Evolutionary conservation across 2,797 vertebrate genomes (phyloP).

Genomic region (Falco concolor): DNA sequence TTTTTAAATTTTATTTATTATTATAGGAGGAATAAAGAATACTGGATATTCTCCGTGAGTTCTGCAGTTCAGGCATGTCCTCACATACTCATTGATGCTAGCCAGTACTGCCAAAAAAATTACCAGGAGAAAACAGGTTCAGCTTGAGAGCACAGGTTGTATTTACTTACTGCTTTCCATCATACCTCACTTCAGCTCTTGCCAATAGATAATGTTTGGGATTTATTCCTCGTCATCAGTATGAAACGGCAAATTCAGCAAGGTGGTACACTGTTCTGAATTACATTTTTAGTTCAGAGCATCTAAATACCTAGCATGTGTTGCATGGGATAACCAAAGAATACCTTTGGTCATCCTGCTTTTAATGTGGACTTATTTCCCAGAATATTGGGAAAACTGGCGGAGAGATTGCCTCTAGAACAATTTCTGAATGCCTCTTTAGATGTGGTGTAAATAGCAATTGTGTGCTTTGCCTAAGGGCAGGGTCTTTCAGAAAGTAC

Average conservation of each 20-base stretch:
- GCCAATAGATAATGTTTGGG: background rate
- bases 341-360: background rate
- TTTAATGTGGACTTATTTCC: background rate
- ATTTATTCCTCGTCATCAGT: background rate
- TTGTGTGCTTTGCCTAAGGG: background rate
- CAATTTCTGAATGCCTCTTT: background rate
- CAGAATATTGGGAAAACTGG: background rate
- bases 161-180: background rate
- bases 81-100: background rate
- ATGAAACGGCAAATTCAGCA: background rate
- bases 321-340: background rate
- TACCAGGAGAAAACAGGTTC: background rate
- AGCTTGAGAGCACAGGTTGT: background rate
- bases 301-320: background rate
- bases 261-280: background rate
- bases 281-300: background rate
- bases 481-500: background rate
- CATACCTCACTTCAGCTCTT: background rate
- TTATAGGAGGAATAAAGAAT: background rate
- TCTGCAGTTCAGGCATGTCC: background rate
- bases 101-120: background rate
- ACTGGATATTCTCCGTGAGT: background rate
- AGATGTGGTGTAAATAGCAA: background rate
- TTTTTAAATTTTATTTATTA: background rate
- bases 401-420: background rate